phyloP scores from a whole-genome alignment of 2,113 vertebrate genomes.

The Elachura formosa region DNA sequence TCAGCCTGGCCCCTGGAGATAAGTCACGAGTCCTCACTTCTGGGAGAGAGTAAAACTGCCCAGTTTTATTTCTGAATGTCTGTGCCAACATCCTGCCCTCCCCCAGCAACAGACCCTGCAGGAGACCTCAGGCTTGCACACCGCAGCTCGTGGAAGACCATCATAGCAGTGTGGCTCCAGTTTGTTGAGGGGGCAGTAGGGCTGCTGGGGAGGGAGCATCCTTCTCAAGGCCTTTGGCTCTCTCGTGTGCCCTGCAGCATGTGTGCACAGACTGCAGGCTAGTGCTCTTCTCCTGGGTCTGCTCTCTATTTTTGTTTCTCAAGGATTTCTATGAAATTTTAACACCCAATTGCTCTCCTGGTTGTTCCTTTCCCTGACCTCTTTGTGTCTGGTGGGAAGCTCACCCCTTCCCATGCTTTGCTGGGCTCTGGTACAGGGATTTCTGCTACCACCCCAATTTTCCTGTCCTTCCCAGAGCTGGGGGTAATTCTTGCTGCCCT shows the following conservation, averaged over 20 bases:
- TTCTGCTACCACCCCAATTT: neutral
- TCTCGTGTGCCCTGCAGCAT: neutral
- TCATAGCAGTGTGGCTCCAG: fast-evolving
- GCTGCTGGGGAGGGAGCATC: neutral
- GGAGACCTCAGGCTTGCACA: neutral
- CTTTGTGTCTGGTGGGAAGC: neutral
- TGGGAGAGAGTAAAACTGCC: neutral
- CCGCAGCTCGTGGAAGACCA: neutral
- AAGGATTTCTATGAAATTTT: conserved; percentile 41
- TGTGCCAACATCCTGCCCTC: neutral
- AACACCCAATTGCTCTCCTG: neutral
- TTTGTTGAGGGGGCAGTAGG: neutral
- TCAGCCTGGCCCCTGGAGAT: neutral
- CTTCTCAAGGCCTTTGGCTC: neutral
- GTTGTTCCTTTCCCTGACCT: neutral
- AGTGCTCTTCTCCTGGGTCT: neutral
- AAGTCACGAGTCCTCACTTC: neutral
- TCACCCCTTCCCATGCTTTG: neutral
- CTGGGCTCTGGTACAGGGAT: neutral
- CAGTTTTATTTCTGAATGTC: neutral
- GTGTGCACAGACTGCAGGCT: fast-evolving
- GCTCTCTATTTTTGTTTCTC: neutral
- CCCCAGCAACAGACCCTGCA: neutral
- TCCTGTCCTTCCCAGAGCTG: neutral
- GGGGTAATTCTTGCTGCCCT: neutral